Percentiles rank a stretch among this genome's conserved stretches.
phyloP scores from a whole-genome alignment of 2,797 vertebrate genomes.

The Crax fasciolata region DNA sequence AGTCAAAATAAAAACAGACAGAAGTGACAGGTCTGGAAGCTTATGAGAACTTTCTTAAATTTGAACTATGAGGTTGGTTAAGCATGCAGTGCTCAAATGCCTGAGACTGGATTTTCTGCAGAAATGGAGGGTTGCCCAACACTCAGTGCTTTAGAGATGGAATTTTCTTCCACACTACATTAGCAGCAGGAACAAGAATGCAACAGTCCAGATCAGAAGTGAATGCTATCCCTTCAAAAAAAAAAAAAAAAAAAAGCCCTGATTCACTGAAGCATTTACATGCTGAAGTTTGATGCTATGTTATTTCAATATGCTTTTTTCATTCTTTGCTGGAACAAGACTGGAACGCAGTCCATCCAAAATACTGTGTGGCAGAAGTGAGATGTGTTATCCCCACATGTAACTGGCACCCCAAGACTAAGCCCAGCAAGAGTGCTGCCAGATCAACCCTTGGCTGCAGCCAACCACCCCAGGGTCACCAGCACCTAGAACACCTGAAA shows the following conservation, averaged over 20 bases:
- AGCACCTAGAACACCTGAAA: background rate
- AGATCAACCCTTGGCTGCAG: background rate
- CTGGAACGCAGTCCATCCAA: background rate
- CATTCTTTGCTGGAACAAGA: accelerated
- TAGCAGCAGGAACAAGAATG: background rate
- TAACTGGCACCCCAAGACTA: background rate
- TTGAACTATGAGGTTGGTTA: background rate
- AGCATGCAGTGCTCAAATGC: background rate
- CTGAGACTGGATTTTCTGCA: background rate
- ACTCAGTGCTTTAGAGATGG: background rate
- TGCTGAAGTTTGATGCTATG: accelerated
- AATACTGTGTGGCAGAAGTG: background rate
- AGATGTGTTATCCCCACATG: background rate
- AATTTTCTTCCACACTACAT: accelerated
- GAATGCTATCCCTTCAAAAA: background rate
- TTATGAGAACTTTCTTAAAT: background rate
- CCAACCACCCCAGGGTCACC: background rate
- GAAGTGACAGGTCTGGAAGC: background rate
- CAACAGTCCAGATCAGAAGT: background rate
- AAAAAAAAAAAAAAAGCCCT: background rate
- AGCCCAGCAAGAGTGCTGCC: accelerated
- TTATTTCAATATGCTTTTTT: background rate
- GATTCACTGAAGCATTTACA: background rate
- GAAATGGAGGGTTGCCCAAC: background rate
- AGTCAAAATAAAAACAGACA: background rate